phyloP scores from a whole-genome alignment of 2,888 invertebrate genomes.

The Phasia obesa region DNA sequence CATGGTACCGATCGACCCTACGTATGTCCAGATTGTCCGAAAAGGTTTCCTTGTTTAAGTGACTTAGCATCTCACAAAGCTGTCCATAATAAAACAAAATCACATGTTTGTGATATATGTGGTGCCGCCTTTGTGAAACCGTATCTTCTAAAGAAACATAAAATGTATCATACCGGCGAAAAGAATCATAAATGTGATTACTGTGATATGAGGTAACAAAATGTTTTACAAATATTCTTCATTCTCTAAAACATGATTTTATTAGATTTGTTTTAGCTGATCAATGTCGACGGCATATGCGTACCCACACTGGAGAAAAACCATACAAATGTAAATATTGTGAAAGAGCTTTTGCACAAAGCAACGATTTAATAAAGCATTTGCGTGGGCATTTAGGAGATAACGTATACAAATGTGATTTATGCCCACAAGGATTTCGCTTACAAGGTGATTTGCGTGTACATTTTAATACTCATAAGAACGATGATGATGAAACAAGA shows the following conservation, averaged over 20 bases:
- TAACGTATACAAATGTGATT: conserved; percentile 84
- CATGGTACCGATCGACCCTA: conserved; percentile 84
- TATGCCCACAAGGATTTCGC: conserved; percentile 74
- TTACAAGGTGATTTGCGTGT: conserved; percentile 69
- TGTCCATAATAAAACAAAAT: conserved; percentile 84
- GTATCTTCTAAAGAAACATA: conserved; percentile 85
- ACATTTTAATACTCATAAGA: conserved; percentile 72
- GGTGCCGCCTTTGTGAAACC: conserved; percentile 84
- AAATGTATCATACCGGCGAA: conserved; percentile 86
- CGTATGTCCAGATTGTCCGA: conserved; percentile 84
- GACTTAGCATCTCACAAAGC: conserved; percentile 83
- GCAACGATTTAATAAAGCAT: conserved; percentile 78
- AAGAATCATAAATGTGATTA: conserved; percentile 75
- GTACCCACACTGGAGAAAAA: conserved; percentile 84
- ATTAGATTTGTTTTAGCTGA: conserved; percentile 84
- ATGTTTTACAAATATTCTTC: neutral
- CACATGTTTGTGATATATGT: conserved; percentile 86
- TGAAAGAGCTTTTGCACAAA: conserved; percentile 74
- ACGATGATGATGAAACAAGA: conserved; percentile 70
- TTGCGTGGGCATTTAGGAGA: conserved; percentile 84
- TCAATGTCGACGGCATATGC: conserved; percentile 84
- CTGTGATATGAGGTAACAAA: conserved; percentile 74
- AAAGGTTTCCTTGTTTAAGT: conserved; percentile 84
- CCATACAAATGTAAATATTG: conserved; percentile 74
- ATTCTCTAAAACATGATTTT: neutral